phyloP scores from a whole-genome alignment of 2,888 invertebrate species.

The Pegoplata infirma region DNA sequence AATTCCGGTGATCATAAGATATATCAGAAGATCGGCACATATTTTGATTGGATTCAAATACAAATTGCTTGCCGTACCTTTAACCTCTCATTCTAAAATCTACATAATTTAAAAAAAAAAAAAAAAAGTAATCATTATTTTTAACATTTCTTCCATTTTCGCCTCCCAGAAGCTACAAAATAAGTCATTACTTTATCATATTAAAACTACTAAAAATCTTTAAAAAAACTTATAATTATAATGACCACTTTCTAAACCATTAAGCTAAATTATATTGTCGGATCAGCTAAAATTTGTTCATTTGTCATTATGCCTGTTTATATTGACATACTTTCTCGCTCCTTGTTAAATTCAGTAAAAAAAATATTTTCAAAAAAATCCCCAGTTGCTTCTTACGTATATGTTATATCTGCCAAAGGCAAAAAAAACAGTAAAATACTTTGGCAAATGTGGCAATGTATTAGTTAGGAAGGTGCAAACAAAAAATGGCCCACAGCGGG shows the following conservation, averaged over 20 bases:
- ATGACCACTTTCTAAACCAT: conserved; percentile 27
- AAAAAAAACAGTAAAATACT: conserved; percentile 32
- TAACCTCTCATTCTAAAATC: no score
- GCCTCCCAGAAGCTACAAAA: no score
- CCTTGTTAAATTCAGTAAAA: conserved; percentile 65
- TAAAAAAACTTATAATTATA: no score
- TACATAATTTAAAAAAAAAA: no score
- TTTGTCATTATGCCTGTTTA: conserved; percentile 75
- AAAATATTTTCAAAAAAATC: conserved; percentile 31
- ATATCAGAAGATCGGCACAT: no score
- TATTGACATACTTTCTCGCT: conserved; percentile 76
- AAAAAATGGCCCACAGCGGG: conserved; percentile 63
- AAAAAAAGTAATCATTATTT: no score
- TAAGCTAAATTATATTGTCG: conserved; percentile 70
- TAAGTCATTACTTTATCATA: no score
- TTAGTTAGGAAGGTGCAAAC: conserved; percentile 57
- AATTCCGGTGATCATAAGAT: no score
- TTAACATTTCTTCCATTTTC: no score
- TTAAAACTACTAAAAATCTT: no score
- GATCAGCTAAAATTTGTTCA: conserved; percentile 72
- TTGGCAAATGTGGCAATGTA: conserved; percentile 55
- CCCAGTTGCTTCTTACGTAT: conserved; percentile 6
- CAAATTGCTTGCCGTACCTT: no score
- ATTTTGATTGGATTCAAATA: no score
- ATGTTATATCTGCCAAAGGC: conserved; percentile 11